Evolutionary conservation across 2,888 invertebrate species (phyloP).

Genomic region (Deilephila porcellus): DNA sequence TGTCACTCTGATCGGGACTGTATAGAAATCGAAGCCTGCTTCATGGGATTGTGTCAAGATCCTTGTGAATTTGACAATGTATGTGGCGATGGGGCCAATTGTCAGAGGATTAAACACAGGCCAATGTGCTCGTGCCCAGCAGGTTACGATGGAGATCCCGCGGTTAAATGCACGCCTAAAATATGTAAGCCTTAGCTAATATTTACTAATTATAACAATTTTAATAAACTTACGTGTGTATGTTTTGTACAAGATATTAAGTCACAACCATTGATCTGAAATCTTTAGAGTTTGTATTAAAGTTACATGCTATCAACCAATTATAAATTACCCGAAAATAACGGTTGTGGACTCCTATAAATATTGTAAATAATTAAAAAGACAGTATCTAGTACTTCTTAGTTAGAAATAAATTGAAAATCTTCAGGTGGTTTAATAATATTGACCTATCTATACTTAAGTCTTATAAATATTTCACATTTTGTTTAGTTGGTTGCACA

Average conservation of each 20-base stretch:
- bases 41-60: conserved; percentile 92
- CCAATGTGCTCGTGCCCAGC: conserved; percentile 92
- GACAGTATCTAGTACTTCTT: conserved; percentile 10
- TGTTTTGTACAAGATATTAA: conserved; percentile 20
- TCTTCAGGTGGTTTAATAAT: not conserved
- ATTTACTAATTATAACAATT: conserved; percentile 41
- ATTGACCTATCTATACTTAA: not conserved
- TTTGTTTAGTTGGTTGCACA: conserved; percentile 91
- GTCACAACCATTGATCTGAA: not conserved
- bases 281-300: not conserved
- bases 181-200: conserved; percentile 87
- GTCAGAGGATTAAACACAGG: conserved; percentile 92
- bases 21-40: conserved; percentile 92
- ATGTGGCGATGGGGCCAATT: conserved; percentile 90
- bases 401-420: not conserved
- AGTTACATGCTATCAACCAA: no score
- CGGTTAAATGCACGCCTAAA: conserved; percentile 90
- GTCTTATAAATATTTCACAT: conserved; percentile 59
- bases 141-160: conserved; percentile 92
- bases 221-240: conserved; percentile 20
- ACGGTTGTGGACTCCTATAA: conserved; percentile 15
- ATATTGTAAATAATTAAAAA: conserved; percentile 10
- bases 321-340: not conserved
- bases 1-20: conserved; percentile 94
- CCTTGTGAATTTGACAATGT: conserved; percentile 92